Percentiles rank a stretch among this genome's conserved stretches.
phyloP scores from a whole-genome alignment of 2,888 invertebrate genomes.

The Drosophila anomelani region DNA sequence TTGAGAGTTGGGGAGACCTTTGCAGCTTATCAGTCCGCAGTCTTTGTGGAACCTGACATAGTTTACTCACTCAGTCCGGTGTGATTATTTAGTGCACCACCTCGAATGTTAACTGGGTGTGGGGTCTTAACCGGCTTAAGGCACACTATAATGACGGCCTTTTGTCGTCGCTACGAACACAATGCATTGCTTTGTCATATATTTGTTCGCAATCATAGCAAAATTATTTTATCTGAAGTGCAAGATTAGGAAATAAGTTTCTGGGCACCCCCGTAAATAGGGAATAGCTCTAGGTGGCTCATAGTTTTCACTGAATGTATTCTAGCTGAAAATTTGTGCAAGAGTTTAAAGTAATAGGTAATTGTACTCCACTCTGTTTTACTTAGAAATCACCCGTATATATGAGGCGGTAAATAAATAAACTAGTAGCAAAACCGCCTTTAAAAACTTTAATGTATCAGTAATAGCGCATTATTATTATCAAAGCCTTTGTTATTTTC shows the following conservation, averaged over 20 bases:
- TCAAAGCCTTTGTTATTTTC: no score
- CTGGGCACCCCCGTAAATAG: background rate
- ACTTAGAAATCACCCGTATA: background rate
- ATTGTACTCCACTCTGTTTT: background rate
- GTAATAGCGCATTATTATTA: no score
- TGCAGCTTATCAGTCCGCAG: slow-evolving; percentile 27
- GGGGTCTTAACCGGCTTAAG: slow-evolving; percentile 19
- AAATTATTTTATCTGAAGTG: slow-evolving; percentile 7
- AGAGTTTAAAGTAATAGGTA: background rate
- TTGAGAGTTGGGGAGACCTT: slow-evolving; percentile 14
- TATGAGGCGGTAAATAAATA: no score
- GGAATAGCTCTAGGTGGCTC: background rate
- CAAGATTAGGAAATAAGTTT: slow-evolving; percentile 3
- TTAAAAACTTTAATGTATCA: no score
- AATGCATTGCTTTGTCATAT: slow-evolving; percentile 16
- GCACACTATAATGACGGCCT: background rate
- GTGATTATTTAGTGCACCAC: slow-evolving; percentile 10
- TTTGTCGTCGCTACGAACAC: slow-evolving; percentile 3
- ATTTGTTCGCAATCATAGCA: background rate
- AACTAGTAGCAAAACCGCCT: no score
- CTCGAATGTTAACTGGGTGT: slow-evolving; percentile 10
- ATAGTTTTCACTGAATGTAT: background rate
- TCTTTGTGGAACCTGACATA: slow-evolving; percentile 27
- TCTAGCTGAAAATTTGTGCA: background rate
- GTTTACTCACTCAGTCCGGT: slow-evolving; percentile 11